Evolutionary conservation across 2,888 invertebrate species (phyloP), one percentile per base, ranked within the genome.

Genomic region (Caenorhabditis wallacei): DNA sequence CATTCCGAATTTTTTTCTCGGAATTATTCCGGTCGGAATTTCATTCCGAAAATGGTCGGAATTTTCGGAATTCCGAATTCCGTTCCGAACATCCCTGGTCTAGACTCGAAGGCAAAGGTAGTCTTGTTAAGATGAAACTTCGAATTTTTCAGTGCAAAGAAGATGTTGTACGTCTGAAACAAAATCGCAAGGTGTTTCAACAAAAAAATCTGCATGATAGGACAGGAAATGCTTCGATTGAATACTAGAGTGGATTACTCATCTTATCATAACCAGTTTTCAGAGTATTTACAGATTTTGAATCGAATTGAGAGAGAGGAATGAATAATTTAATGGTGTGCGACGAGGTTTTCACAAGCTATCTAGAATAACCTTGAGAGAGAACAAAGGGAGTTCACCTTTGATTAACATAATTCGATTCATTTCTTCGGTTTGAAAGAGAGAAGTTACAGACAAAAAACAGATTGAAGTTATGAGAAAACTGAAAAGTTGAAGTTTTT

Each of bases 381-480:
- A 3, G 74, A 66, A 74, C 74, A 74, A 74, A 48, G 64, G 18
- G 20, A 61, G 56, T 74, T 66, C 64, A 64, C 24, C n/a, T 75
- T 26, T 57, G 66, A 68, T 75, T 75, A 56, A 54, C 74, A 74
- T 74, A 40, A 57, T 46, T 66, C 64, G 54, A 63, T 43, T 63
- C 53, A 54, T 43, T 16, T 18, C 13, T 16, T 16, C 13, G 8
- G 2, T 13, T 43, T 3, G 46, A 51, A 18, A 56, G 13, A 69
- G 8, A 24, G 46, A 63, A 63, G 13, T 7, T n/a, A 22, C 11
- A 22, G n/a, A 30, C 7, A n/a, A 57, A 57, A 40, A 63, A 63
- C 61, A 43, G 43, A 61, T 43, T 43, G 24, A 30, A 30, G 43
- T 61, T 61, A 57, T 37, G 16, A 37, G 35, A 72, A 61, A 59